Conservation (phyloP, 64 coral and sea anemone genomes). For the Trachythela sp. region DNA sequence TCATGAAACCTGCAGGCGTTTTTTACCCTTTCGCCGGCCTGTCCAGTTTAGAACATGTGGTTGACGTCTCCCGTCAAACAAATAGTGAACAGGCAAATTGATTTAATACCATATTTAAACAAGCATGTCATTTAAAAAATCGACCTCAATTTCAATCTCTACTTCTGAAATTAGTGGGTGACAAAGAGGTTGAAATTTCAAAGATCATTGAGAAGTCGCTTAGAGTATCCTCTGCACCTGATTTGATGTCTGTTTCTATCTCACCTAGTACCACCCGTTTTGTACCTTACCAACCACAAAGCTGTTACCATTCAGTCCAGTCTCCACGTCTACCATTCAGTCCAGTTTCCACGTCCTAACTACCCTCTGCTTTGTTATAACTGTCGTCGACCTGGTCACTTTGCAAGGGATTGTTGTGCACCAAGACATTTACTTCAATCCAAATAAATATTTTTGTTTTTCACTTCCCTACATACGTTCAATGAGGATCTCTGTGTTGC, state of each 20-base stretch:
- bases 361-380: neutral
- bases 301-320: neutral
- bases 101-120: neutral
- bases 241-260: too few relatives aligned
- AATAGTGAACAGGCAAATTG: neutral
- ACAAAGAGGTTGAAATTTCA: neutral
- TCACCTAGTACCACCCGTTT: neutral
- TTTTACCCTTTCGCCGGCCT: neutral
- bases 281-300: neutral
- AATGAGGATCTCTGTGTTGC: too few relatives aligned
- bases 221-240: neutral
- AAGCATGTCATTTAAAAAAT: neutral
- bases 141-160: neutral
- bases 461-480: too few relatives aligned
- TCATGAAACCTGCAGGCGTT: neutral
- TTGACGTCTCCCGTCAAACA: neutral
- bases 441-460: too few relatives aligned
- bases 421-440: too few relatives aligned
- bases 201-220: neutral
- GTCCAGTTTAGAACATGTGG: neutral
- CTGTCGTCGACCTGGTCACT: neutral
- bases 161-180: neutral
- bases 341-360: too few relatives aligned
- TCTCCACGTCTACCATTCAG: too few relatives aligned
- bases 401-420: neutral